Evolutionary conservation across 2,888 invertebrate genomes (phyloP).

Genomic region (Sepiola atlantica): DNA sequence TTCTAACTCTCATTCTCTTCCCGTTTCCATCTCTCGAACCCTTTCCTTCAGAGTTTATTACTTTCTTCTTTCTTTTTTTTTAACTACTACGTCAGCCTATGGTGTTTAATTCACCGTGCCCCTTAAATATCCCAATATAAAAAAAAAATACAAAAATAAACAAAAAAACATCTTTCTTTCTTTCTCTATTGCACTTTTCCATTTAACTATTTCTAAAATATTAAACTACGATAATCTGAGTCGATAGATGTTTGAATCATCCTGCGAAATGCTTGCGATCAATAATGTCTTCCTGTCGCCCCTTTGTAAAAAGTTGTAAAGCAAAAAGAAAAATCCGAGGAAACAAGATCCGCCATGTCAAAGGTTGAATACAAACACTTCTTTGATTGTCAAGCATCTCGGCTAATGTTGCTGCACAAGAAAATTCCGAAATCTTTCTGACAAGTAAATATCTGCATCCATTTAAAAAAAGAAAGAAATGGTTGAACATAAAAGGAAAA

Average conservation of each 20-base stretch:
- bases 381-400: slow-evolving; percentile 18
- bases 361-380: not conserved
- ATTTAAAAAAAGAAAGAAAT: not conserved
- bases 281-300: not conserved
- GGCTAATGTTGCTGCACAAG: not conserved
- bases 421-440: not conserved
- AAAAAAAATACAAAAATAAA: not conserved
- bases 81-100: not conserved
- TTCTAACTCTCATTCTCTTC: too few species aligned
- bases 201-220: slow-evolving; percentile 19
- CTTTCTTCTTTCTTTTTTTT: too few species aligned
- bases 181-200: not conserved
- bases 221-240: not conserved
- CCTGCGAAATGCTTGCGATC: not conserved
- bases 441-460: not conserved
- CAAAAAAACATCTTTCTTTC: not conserved
- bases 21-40: too few species aligned
- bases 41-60: not conserved
- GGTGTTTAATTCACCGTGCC: not conserved
- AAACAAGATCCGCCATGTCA: slow-evolving; percentile 2
- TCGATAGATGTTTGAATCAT: not conserved
- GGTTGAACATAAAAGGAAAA: not conserved
- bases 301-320: not conserved
- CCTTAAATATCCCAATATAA: not conserved
- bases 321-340: not conserved